Conservation (phyloP, 2,113 vertebrate genomes). For the Protobothrops mucrosquamatus region DNA sequence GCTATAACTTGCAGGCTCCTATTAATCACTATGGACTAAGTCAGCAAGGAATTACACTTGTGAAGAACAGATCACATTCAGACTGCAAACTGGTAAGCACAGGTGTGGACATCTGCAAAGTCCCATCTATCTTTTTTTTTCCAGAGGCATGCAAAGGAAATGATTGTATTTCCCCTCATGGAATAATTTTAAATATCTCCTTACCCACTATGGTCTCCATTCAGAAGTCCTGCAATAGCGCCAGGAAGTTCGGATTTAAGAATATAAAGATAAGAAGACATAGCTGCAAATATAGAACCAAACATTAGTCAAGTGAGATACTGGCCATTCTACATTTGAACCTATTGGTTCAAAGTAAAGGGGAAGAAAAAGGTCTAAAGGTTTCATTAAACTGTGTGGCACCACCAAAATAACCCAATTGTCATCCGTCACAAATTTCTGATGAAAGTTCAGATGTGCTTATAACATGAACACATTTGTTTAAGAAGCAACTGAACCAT, state of each 20-base stretch:
- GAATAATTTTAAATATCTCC: conserved; percentile 50
- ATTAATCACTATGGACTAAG: conserved; percentile 26
- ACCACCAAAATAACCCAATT: conserved; percentile 18
- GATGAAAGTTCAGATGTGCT: conserved; percentile 31
- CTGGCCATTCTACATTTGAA: conserved; percentile 13
- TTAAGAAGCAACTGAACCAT: neutral
- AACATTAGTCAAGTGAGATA: conserved; percentile 39
- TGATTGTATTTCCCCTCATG: neutral
- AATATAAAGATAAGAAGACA: conserved; percentile 95
- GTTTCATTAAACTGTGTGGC: neutral
- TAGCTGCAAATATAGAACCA: conserved; percentile 75
- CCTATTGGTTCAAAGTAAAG: fast-evolving
- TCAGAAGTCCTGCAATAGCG: conserved; percentile 78
- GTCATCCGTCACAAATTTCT: conserved; percentile 15
- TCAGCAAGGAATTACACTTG: conserved; percentile 2
- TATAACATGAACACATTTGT: neutral
- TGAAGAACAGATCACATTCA: neutral
- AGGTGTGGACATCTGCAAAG: neutral
- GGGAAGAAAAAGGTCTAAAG: neutral
- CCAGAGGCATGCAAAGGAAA: neutral
- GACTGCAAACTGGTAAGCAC: neutral
- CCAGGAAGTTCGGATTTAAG: conserved; percentile 92
- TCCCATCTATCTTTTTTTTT: neutral
- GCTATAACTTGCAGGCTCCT: conserved; percentile 29
- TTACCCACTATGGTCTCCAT: conserved; percentile 76